phyloP scores from a whole-genome alignment of 1,140 invertebrate species.

The Orussus abietinus region DNA sequence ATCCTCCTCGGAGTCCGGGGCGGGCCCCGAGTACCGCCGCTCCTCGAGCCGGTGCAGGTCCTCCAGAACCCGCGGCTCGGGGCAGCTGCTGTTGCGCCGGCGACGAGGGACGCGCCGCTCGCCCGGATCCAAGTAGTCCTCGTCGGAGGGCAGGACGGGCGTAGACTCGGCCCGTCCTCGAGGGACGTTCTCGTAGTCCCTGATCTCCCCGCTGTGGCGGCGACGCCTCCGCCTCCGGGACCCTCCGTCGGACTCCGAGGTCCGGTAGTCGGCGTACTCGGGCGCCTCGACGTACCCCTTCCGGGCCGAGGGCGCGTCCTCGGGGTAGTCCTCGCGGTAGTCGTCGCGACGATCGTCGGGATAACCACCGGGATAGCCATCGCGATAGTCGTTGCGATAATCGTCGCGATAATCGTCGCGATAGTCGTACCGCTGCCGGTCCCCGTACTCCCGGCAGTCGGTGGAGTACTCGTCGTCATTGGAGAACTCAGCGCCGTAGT shows the following conservation, averaged over 20 bases:
- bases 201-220: conserved; percentile 10
- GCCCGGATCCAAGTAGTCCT: no score
- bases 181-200: conserved; percentile 30
- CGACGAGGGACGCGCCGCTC: conserved; percentile 26
- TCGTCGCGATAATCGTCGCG: no score
- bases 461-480: no score
- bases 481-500: no score
- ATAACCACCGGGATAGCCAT: no score
- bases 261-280: conserved; percentile 33
- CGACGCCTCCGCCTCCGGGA: conserved; percentile 17
- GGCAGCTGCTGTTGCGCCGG: conserved; percentile 42
- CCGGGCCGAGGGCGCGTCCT: no score
- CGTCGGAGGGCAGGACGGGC: conserved; percentile 37
- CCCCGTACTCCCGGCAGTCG: no score
- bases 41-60: conserved; percentile 17
- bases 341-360: no score
- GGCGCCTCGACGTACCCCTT: no score
- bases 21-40: conserved; percentile 20
- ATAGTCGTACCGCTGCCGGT: no score
- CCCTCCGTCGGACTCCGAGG: conserved; percentile 23
- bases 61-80: conserved; percentile 30
- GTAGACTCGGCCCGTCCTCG: conserved; percentile 40
- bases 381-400: no score
- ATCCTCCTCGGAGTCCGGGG: conserved; percentile 44
- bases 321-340: no score